Evolutionary conservation across 2,113 vertebrate species (phyloP).

Genomic region (Pitta sordida): DNA sequence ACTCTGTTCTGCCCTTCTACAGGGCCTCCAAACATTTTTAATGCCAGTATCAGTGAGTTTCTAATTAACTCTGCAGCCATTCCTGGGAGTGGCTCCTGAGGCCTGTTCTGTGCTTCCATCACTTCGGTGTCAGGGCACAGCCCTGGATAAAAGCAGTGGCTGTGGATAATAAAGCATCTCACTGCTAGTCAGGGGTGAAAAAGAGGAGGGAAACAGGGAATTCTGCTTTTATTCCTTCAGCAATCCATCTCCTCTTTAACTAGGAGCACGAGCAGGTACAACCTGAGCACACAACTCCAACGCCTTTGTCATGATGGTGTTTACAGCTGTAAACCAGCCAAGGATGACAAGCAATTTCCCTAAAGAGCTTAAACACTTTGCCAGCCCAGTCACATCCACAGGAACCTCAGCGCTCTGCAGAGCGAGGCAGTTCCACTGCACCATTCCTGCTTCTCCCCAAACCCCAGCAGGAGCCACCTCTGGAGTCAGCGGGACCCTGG

Average conservation of each 20-base stretch:
- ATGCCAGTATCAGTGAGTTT: background rate
- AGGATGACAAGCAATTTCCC: conserved; percentile 5
- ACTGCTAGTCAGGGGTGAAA: background rate
- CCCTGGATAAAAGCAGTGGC: background rate
- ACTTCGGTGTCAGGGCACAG: background rate
- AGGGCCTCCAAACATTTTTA: background rate
- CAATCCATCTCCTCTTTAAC: background rate
- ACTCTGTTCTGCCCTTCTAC: background rate
- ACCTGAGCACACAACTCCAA: background rate
- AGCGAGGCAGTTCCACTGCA: background rate
- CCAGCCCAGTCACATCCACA: conserved; percentile 20
- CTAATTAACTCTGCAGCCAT: background rate
- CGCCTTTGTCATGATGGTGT: background rate
- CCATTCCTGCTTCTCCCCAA: background rate
- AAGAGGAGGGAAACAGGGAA: background rate
- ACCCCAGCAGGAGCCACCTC: background rate
- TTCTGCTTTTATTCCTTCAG: background rate
- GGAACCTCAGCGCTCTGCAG: background rate
- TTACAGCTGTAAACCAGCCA: conserved; percentile 28
- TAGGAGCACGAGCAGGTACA: background rate
- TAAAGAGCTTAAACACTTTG: background rate
- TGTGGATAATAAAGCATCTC: background rate
- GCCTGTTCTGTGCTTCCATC: background rate
- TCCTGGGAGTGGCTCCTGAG: background rate
- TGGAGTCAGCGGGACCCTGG: background rate